Evolutionary conservation across 37 sponge, comb jelly and placozoan genomes (phyloP).

Genomic region (Corticium candelabrum): DNA sequence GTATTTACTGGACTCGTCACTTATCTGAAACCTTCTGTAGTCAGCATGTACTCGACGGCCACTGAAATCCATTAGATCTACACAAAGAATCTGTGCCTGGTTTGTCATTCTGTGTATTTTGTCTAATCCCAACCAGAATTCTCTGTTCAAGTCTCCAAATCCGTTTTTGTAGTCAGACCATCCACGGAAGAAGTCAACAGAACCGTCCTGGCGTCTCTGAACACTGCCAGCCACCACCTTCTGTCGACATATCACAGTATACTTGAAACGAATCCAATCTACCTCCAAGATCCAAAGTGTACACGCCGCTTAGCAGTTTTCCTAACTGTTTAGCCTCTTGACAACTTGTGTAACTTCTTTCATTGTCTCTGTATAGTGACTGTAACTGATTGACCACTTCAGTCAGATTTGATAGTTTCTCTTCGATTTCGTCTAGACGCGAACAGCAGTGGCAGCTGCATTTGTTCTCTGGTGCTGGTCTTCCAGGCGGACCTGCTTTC

Average conservation of each 20-base stretch:
- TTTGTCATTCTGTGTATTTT: neutral
- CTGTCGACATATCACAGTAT: neutral
- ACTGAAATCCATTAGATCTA: neutral
- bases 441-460: too few species aligned
- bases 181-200: neutral
- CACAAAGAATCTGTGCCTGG: neutral
- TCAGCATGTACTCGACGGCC: neutral
- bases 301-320: too few species aligned
- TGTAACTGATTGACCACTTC: too few species aligned
- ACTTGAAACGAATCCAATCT: constrained; percentile 2
- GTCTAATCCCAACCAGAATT: neutral
- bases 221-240: neutral
- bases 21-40: neutral
- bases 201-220: neutral
- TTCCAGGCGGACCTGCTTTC: too few species aligned
- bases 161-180: constrained; percentile 2
- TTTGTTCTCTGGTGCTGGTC: too few species aligned
- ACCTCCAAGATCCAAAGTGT: too few species aligned
- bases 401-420: too few species aligned
- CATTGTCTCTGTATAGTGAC: too few species aligned
- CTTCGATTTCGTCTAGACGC: too few species aligned
- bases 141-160: neutral
- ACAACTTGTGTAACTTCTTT: too few species aligned
- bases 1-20: neutral
- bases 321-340: too few species aligned